A percentile compares a stretch with the other conserved stretches of the same genome.
Conservation (phyloP, 2,113 vertebrate genomes). For the Clarias gariepinus region DNA sequence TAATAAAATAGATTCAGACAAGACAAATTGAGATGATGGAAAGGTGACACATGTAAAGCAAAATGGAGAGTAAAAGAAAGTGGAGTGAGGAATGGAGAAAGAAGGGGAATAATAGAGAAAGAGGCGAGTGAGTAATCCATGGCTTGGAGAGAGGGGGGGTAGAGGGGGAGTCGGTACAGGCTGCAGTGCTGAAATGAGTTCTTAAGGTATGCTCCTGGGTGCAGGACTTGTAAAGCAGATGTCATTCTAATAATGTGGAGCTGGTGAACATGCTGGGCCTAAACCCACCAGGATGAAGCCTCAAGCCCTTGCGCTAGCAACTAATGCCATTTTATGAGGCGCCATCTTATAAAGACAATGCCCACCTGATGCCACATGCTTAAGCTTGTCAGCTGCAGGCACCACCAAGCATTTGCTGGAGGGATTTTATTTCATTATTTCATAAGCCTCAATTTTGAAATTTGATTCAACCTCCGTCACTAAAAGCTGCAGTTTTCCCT, state of each 20-base stretch:
- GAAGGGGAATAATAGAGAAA: conserved; percentile 30
- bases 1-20: conserved; percentile 40
- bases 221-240: conserved; percentile 87
- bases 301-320: conserved; percentile 86
- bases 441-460: conserved; percentile 90
- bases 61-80: conserved; percentile 34
- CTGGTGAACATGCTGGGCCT: conserved; percentile 86
- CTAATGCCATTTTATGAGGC: conserved; percentile 98
- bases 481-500: conserved; percentile 71
- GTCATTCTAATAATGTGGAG: conserved; percentile 96
- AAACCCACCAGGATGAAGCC: conserved; percentile 88
- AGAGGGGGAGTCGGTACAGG: conserved; percentile 60
- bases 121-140: conserved; percentile 46
- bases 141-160: conserved; percentile 52
- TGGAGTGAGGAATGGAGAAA: conserved; percentile 14
- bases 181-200: conserved; percentile 84
- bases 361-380: conserved; percentile 82
- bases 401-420: conserved; percentile 81
- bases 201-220: conserved; percentile 85
- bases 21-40: conserved; percentile 37
- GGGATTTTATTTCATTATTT: conserved; percentile 93
- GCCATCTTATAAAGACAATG: conserved; percentile 83
- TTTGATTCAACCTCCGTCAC: conserved; percentile 67
- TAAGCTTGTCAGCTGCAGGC: conserved; percentile 83
- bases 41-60: conserved; percentile 43